Base-by-base conservation (phyloP, 2,797 vertebrate species). In the Gambelia wislizenii region DNA sequence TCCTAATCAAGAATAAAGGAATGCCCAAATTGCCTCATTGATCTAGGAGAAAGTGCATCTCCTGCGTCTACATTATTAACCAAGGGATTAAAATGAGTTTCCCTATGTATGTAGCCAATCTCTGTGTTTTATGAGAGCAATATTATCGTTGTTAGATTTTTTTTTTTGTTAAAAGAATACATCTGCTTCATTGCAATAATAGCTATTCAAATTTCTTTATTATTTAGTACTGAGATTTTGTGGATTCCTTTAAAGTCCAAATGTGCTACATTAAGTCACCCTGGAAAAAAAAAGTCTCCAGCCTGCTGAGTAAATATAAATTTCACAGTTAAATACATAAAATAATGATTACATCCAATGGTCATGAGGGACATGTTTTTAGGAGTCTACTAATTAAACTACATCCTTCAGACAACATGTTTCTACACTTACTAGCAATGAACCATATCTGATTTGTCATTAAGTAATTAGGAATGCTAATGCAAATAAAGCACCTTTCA, bases 381-480 rank as follows among this genome's bases (percentile, higher is more conserved):
- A 98, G 97, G 96, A 97, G 96, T 97, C 96, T 96, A 96, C 97
- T 99, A 98, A 99, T 99, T 99, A 98, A 98, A 98, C 97, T 96
- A 97, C 97, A 97, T 97, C 97, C 97, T 97, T 98, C 97, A 97
- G 97, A 98, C 97, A 98, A 97, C 97, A 97, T 98, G 97, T 97
- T 98, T 98, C 97, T 98, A 97, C 97, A 97, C 97, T 98, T 98
- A 96, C 96, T 96, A 96, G 97, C 98, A 98, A 97, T 98, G 98
- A 98, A 98, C 98, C 98, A 98, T 98, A 98, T 99, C 98, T 98
- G 98, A 99, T 99, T 98, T 97, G 97, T 98, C 98, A 98, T 99
- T 98, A 99, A 98, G 97, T 98, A 98, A 99, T 99, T 99, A 99
- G 97, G 97, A 98, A 98, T 98, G 98, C 97, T 98, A 98, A 99